phyloP scores from a whole-genome alignment of 2,797 vertebrate species.

The Enteromius unitaeniatus region DNA sequence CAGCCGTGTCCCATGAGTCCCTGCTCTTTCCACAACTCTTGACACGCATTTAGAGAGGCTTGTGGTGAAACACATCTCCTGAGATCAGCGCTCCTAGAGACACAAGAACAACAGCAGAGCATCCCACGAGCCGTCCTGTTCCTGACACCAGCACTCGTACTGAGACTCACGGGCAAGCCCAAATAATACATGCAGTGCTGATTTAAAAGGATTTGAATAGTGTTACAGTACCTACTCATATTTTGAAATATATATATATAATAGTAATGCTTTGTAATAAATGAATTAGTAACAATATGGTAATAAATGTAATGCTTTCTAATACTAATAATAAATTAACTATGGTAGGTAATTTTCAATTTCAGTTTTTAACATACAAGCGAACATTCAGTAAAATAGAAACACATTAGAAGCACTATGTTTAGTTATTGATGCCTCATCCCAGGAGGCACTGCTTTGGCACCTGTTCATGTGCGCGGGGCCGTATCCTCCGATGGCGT shows the following conservation, averaged over 20 bases:
- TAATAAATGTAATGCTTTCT: too few relatives aligned
- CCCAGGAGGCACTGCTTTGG: not conserved
- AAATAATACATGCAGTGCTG: too few relatives aligned
- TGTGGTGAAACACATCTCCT: not conserved
- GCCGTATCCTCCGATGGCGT: slow-evolving; percentile 96
- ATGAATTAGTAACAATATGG: too few relatives aligned
- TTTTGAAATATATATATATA: too few relatives aligned
- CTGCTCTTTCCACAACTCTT: slow-evolving; percentile 31
- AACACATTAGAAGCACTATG: not conserved
- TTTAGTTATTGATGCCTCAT: not conserved
- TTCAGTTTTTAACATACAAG: not conserved
- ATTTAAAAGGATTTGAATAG: too few relatives aligned
- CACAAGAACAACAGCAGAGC: not conserved
- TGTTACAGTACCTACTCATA: too few relatives aligned
- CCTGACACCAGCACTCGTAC: not conserved
- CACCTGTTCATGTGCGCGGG: slow-evolving; percentile 98
- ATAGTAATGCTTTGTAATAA: too few relatives aligned
- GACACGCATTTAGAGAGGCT: not conserved
- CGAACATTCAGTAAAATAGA: not conserved
- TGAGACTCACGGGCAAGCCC: too few relatives aligned
- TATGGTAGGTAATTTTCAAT: not conserved
- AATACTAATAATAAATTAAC: too few relatives aligned
- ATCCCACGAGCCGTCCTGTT: not conserved
- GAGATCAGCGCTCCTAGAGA: not conserved
- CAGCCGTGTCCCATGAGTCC: slow-evolving; percentile 40